These are phyloP conservation scores for Tachina lurida DNA, from an alignment of 2,888 invertebrate genomes.

Conservation along the genomic window DNA sequence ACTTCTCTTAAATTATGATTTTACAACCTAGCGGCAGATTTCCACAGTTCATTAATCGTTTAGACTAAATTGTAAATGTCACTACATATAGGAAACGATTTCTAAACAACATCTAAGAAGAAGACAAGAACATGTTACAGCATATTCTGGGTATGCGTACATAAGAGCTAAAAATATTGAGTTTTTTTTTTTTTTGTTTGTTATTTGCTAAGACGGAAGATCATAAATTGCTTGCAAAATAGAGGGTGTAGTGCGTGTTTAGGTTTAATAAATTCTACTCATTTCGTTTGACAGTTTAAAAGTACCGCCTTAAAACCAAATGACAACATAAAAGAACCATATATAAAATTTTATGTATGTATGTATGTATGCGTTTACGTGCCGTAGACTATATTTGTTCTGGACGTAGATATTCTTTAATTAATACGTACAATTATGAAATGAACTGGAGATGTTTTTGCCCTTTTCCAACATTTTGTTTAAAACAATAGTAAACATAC, in stretches of 20 bases:
- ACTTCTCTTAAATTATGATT: conserved; percentile 65
- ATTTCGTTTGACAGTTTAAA: conserved; percentile 59
- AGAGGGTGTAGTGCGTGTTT: conserved; percentile 69
- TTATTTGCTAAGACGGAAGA: conserved; percentile 35
- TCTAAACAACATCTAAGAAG: conserved; percentile 27
- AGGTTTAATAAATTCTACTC: conserved; percentile 65
- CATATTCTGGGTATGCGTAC: background rate
- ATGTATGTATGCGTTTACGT: background rate
- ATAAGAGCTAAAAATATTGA: conserved; percentile 6
- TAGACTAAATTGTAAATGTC: conserved; percentile 73
- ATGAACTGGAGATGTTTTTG: conserved; percentile 46
- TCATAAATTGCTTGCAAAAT: conserved; percentile 58
- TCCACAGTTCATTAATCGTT: conserved; percentile 81
- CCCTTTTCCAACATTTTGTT: conserved; percentile 19
- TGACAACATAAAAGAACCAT: conserved; percentile 49
- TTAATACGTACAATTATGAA: conserved; percentile 65
- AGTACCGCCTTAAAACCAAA: conserved; percentile 58
- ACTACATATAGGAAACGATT: conserved; percentile 53
- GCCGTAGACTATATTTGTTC: conserved; percentile 34
- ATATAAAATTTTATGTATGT: conserved; percentile 22
- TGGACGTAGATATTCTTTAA: conserved; percentile 45
- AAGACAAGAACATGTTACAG: conserved; percentile 30
- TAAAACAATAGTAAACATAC: conserved; percentile 25
- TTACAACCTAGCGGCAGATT: conserved; percentile 73
- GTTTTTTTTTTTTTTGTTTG: conserved; percentile 9